Evolutionary conservation across 1,140 invertebrate genomes (phyloP).

Genomic region (Hermetia illucens): DNA sequence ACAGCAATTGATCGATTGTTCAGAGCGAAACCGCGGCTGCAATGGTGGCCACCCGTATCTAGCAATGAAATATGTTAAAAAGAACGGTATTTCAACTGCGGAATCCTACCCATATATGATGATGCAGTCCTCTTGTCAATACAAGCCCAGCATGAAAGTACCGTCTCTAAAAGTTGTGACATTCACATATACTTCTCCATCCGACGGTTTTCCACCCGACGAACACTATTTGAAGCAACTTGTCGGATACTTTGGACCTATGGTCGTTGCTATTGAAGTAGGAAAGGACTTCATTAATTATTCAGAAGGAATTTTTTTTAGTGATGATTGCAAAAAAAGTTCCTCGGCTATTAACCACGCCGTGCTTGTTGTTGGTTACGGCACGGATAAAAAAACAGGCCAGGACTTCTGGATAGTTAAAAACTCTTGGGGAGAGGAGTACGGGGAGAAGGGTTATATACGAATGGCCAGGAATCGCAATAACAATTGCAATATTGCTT

Average conservation of each 20-base stretch:
- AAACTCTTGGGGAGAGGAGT: slow-evolving; percentile 36
- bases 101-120: slow-evolving; percentile 31
- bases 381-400: slow-evolving; percentile 21
- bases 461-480: slow-evolving; percentile 40
- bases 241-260: slow-evolving; percentile 72
- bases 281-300: slow-evolving; percentile 40
- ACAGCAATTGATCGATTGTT: slow-evolving; percentile 56
- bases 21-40: slow-evolving; percentile 43
- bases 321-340: slow-evolving; percentile 22
- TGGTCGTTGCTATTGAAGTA: slow-evolving; percentile 81
- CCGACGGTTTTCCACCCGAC: slow-evolving; percentile 60
- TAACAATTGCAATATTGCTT: slow-evolving; percentile 37
- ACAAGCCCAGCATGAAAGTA: slow-evolving; percentile 51
- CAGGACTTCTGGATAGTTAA: slow-evolving; percentile 48
- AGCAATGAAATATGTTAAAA: slow-evolving; percentile 53
- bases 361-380: slow-evolving; percentile 19
- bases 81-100: slow-evolving; percentile 39
- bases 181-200: slow-evolving; percentile 69
- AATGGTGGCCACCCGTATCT: slow-evolving; percentile 47
- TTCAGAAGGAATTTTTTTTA: slow-evolving; percentile 23
- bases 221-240: slow-evolving; percentile 56
- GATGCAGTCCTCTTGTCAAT: slow-evolving; percentile 36
- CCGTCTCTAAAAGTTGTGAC: slow-evolving; percentile 53
- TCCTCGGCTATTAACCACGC: slow-evolving; percentile 13
- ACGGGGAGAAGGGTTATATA: slow-evolving; percentile 43